Base-by-base conservation (phyloP, 2,888 invertebrate genomes). In the Agonopterix alstromeriana region DNA sequence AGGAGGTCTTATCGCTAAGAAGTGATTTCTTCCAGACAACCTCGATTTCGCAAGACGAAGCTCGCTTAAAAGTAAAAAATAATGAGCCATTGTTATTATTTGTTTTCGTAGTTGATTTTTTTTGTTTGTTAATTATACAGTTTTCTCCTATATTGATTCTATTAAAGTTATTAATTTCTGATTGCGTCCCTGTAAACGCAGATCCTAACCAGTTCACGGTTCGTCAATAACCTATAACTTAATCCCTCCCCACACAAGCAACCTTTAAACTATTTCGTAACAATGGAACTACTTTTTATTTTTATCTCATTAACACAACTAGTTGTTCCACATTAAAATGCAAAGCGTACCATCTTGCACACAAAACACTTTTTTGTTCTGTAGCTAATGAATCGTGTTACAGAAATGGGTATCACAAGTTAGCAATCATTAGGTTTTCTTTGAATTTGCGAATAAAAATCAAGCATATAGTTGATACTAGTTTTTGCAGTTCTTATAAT, bases 221-320 rank as follows among this genome's bases (percentile, higher is more conserved):
- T 76, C 76, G 77, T 79, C 81, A 75, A 77, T 70, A 64, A 72
- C 65, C 70, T 72, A 76, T 72, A 76, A 71, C 71, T 73, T 78
- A 77, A 79, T 79, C 72, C 73, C 61, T 42, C 46, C 43, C 53
- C 46, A 53, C 48, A 51, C 55, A 50, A 47, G 43, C 53, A 55
- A 58, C 58, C 55, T 61, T 53, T 53, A 56, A 56, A 58, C 53
- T 52, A 55, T 58, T 58, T 58, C 55, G 54, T 55, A 56, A 58
- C 54, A 54, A 56, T 53, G 51, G 50, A 53, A 27, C 48, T 41
- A 53, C 53, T 56, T 53, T 53, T 58, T 43, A 45, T 50, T 44
- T 49, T 43, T 45, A 43, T 42, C 47, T 48, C 49, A 46, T 52
- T 49, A 53, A 50, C 48, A 47, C 47, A 48, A 49, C 45, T 36